Evolutionary conservation across 2,113 vertebrate species (phyloP).

Genomic region (Melospiza georgiana): DNA sequence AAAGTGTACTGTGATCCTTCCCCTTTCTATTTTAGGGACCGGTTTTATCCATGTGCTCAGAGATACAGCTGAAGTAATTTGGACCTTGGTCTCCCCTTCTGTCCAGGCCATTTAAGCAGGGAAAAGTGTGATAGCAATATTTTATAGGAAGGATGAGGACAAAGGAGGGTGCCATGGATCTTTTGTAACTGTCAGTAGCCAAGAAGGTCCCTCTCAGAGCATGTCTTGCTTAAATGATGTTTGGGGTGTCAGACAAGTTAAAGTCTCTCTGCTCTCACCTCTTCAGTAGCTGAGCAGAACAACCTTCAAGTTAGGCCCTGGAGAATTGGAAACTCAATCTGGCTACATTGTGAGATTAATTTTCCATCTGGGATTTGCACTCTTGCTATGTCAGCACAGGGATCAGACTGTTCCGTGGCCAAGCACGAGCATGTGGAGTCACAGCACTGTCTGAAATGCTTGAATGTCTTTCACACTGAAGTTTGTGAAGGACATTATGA

Average conservation of each 20-base stretch:
- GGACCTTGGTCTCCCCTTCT: slow-evolving; percentile 42
- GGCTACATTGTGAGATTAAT: slow-evolving; percentile 61
- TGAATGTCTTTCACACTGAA: not conserved
- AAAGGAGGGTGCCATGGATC: not conserved
- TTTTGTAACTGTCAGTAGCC: not conserved
- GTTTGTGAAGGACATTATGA: slow-evolving; percentile 49
- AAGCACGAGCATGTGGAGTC: slow-evolving; percentile 43
- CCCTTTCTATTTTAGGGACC: slow-evolving; percentile 56
- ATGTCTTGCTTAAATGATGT: not conserved
- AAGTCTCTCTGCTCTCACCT: slow-evolving; percentile 29
- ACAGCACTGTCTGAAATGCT: slow-evolving; percentile 44
- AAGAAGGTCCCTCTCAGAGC: not conserved
- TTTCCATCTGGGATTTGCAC: slow-evolving; percentile 76
- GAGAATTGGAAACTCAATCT: slow-evolving; percentile 71
- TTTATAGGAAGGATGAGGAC: slow-evolving; percentile 24
- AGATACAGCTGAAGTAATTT: slow-evolving; percentile 50
- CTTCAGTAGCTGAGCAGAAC: slow-evolving; percentile 45
- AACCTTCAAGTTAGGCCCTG: slow-evolving; percentile 28
- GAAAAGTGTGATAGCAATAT: slow-evolving; percentile 25
- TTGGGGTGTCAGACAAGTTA: slow-evolving; percentile 16
- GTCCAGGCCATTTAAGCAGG: not conserved
- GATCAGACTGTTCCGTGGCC: slow-evolving; percentile 71
- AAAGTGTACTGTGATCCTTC: slow-evolving; percentile 16
- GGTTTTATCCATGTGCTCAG: not conserved
- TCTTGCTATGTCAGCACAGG: slow-evolving; percentile 62